phyloP scores from a whole-genome alignment of 2,113 vertebrate genomes.

The Romanogobio albipinnatus region DNA sequence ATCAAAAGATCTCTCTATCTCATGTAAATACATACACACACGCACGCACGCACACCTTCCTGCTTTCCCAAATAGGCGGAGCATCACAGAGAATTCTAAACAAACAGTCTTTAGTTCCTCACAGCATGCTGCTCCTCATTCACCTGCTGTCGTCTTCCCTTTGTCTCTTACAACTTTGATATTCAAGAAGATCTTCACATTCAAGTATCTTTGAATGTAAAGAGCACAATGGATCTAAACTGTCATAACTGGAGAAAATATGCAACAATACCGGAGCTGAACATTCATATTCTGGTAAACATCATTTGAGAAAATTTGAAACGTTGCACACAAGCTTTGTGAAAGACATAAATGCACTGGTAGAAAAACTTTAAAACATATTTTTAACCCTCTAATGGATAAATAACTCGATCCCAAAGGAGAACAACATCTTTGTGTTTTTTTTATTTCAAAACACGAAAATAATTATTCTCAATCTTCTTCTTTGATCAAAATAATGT shows the following conservation, averaged over 20 bases:
- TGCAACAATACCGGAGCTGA: neutral
- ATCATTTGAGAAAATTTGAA: conserved; percentile 1
- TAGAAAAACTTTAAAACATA: neutral
- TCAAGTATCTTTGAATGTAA: neutral
- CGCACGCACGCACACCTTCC: neutral
- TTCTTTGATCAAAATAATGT: neutral
- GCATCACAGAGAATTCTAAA: conserved; percentile 46
- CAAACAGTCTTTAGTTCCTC: conserved; percentile 43
- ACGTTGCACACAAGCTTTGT: conserved; percentile 6
- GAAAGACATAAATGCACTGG: neutral
- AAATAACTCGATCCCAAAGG: neutral
- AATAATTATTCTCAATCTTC: neutral
- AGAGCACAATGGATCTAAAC: neutral
- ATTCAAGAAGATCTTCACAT: conserved; percentile 31
- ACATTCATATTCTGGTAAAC: conserved; percentile 5
- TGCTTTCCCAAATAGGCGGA: neutral
- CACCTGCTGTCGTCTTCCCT: conserved; percentile 43
- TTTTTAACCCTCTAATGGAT: conserved; percentile 9
- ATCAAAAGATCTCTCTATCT: conserved; percentile 31
- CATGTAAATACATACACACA: neutral
- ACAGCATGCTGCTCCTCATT: conserved; percentile 26
- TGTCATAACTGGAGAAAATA: conserved; percentile 7
- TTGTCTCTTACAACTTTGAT: conserved; percentile 35
- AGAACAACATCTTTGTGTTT: neutral
- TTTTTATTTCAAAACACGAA: neutral